Percentiles rank a stretch among this genome's conserved stretches.
Conservation (phyloP, 2,888 invertebrate species). For the Xylophagus ater region DNA sequence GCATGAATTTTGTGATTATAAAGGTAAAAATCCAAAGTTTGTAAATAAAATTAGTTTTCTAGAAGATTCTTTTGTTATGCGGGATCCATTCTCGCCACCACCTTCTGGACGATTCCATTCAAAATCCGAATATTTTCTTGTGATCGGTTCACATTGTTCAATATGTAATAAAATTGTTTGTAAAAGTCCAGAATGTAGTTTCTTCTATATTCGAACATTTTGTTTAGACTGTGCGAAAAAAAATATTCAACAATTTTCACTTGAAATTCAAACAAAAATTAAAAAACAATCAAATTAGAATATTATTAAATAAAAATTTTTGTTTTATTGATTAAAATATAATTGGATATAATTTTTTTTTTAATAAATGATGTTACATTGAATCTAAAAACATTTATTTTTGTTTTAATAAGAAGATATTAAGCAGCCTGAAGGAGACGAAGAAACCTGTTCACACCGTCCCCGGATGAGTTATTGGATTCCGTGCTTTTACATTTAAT, state of each 20-base stretch:
- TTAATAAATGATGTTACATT: no score
- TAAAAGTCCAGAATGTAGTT: constrained; percentile 60
- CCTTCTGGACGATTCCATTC: constrained; percentile 35
- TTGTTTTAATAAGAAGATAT: no score
- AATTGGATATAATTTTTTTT: no score
- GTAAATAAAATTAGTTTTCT: constrained; percentile 50
- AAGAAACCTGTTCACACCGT: no score
- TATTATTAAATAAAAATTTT: no score
- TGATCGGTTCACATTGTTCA: constrained; percentile 62
- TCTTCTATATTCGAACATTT: constrained; percentile 64
- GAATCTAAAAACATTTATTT: no score
- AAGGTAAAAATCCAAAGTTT: constrained; percentile 64
- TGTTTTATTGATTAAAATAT: no score
- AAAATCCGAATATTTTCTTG: constrained; percentile 60
- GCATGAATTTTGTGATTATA: constrained; percentile 61
- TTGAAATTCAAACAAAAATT: constrained; percentile 54
- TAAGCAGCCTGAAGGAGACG: no score
- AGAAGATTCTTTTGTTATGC: constrained; percentile 69
- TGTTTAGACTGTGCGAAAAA: constrained; percentile 59
- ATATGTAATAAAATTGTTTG: constrained; percentile 60
- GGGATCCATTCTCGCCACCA: constrained; percentile 71
- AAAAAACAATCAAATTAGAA: constrained; percentile 32
- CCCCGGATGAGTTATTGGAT: no score
- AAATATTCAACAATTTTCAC: constrained; percentile 52
- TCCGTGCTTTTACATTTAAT: no score